Conservation (phyloP, 2,888 invertebrate species). For the Capitulum mitella region DNA sequence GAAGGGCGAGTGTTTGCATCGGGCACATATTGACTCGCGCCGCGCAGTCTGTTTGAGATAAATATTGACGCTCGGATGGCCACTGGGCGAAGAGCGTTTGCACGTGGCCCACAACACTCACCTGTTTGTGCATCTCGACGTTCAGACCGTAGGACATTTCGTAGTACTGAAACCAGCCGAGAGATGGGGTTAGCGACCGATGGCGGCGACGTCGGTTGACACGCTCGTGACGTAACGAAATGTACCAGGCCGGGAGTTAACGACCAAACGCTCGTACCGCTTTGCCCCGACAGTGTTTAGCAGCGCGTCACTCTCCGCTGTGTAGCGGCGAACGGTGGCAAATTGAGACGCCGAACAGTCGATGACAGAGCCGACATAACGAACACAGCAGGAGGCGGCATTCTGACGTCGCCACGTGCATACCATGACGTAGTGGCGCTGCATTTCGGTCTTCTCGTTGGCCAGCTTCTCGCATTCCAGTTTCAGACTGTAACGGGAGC, state of each 20-base stretch:
- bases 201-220: not conserved
- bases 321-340: no score
- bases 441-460: conserved; percentile 97
- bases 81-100: not conserved
- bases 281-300: no score
- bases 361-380: no score
- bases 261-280: no score
- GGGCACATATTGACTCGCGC: not conserved
- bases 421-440: conserved; percentile 98
- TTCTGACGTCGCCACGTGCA: no score
- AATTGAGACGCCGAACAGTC: no score
- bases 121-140: conserved; percentile 94
- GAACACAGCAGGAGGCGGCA: no score
- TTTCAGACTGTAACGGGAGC: conserved; percentile 65
- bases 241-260: no score
- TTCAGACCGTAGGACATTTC: conserved; percentile 94
- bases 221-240: no score
- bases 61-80: not conserved
- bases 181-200: not conserved
- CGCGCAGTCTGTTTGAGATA: not conserved
- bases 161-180: conserved; percentile 62
- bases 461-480: conserved; percentile 95
- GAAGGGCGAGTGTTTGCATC: not conserved
- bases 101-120: conserved; percentile 45
- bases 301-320: no score